Conservation (phyloP, 2,797 vertebrate species). For the Cossypha dichroa region DNA sequence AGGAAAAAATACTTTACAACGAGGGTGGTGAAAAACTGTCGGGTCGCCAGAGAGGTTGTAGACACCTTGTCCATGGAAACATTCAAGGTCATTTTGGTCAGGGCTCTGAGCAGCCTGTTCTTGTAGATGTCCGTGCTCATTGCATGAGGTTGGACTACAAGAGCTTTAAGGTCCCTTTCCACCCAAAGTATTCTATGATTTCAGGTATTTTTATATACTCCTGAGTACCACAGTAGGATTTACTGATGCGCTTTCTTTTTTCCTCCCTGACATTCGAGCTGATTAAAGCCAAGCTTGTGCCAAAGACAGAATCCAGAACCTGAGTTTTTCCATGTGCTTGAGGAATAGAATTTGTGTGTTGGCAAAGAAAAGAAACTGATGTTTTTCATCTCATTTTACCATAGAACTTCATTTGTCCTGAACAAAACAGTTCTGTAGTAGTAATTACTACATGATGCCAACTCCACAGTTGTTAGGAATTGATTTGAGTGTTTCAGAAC, state of each 20-base stretch:
- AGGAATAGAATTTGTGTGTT: not conserved
- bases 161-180: not conserved
- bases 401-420: not conserved
- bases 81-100: not conserved
- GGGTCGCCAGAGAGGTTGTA: not conserved
- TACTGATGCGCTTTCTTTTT: not conserved
- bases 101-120: not conserved
- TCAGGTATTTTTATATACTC: not conserved
- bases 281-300: not conserved
- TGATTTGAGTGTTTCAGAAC: not conserved
- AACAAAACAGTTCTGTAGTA: not conserved
- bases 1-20: not conserved
- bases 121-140: rapidly evolving
- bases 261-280: not conserved
- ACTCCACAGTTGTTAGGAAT: not conserved
- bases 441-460: not conserved
- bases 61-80: not conserved
- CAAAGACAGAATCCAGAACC: not conserved
- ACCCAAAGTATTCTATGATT: not conserved
- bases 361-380: not conserved
- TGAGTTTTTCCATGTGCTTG: not conserved
- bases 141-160: not conserved
- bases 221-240: not conserved
- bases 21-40: not conserved
- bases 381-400: not conserved